A percentile compares a stretch with the other conserved stretches of the same genome.
Conservation (phyloP, 1,140 invertebrate genomes). For the Drosophila truncata region DNA sequence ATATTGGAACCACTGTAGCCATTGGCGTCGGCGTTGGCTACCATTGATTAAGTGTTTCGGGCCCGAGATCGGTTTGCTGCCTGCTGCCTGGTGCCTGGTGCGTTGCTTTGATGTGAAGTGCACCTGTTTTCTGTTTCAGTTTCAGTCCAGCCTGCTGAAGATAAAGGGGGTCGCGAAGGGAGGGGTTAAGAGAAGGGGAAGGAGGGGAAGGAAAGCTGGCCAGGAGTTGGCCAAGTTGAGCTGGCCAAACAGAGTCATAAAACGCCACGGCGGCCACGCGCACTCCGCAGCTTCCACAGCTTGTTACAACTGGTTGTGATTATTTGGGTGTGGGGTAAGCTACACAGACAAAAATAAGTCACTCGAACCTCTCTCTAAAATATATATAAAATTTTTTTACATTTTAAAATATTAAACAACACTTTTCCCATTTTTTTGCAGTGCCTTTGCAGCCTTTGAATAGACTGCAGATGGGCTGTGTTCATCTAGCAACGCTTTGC, state of each 20-base stretch:
- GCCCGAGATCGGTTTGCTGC: slow-evolving; percentile 37
- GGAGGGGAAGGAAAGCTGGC: neutral
- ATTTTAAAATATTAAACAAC: no score
- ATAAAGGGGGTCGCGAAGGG: no score
- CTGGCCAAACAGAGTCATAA: slow-evolving; percentile 80
- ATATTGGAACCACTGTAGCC: slow-evolving; percentile 37
- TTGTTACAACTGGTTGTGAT: slow-evolving; percentile 77
- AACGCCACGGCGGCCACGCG: slow-evolving; percentile 72
- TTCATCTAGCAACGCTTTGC: slow-evolving; percentile 27
- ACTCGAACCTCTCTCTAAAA: no score
- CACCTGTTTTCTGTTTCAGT: slow-evolving; percentile 74
- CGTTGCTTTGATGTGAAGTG: slow-evolving; percentile 76
- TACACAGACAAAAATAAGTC: slow-evolving; percentile 18
- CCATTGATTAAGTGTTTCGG: slow-evolving; percentile 82
- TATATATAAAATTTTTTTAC: neutral
- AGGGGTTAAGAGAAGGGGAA: no score
- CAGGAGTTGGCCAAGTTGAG: slow-evolving; percentile 16
- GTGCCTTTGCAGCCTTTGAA: neutral
- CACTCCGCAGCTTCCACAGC: slow-evolving; percentile 55
- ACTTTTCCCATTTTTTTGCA: neutral
- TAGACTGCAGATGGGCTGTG: slow-evolving; percentile 44
- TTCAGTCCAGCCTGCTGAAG: slow-evolving; percentile 3
- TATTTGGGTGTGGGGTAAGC: neutral
- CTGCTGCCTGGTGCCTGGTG: slow-evolving; percentile 33
- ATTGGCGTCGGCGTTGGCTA: slow-evolving; percentile 48